A percentile compares a stretch with the other conserved stretches of the same genome.
phyloP scores from a whole-genome alignment of 92 coral and sea anemone genomes.

The Zoanthus gigantus region DNA sequence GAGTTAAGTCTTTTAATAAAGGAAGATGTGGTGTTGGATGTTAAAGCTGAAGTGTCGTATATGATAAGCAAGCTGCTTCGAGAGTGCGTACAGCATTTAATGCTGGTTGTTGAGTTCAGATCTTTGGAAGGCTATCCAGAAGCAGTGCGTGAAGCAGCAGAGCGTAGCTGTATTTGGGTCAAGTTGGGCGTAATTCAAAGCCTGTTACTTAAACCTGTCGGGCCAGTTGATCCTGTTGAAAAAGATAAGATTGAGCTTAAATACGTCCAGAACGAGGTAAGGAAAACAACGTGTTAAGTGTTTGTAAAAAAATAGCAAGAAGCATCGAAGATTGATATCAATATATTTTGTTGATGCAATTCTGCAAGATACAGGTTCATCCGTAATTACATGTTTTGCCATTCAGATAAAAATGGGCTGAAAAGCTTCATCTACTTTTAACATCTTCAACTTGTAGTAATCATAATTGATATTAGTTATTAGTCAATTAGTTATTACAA shows the following conservation, averaged over 20 bases:
- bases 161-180: conserved; percentile 77
- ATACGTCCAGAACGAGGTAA: conserved; percentile 77
- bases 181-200: conserved; percentile 84
- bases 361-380: too few relatives aligned
- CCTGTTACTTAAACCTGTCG: conserved; percentile 80
- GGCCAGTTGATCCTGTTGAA: conserved; percentile 95
- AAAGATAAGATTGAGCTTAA: conserved; percentile 75
- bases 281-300: background rate
- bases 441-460: too few relatives aligned
- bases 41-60: background rate
- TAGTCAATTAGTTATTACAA: too few relatives aligned
- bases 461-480: too few relatives aligned
- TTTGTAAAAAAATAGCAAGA: too few relatives aligned
- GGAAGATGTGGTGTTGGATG: background rate
- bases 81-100: conserved; percentile 3
- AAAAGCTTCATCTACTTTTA: too few relatives aligned
- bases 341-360: too few relatives aligned
- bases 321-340: too few relatives aligned
- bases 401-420: too few relatives aligned
- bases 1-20: background rate
- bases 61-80: background rate
- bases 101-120: background rate
- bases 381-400: too few relatives aligned
- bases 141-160: conserved; percentile 14
- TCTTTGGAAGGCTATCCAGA: background rate